Evolutionary conservation across 2,888 invertebrate species (phyloP), one percentile per base, ranked within the genome.

Genomic region (Leuctra nigra): DNA sequence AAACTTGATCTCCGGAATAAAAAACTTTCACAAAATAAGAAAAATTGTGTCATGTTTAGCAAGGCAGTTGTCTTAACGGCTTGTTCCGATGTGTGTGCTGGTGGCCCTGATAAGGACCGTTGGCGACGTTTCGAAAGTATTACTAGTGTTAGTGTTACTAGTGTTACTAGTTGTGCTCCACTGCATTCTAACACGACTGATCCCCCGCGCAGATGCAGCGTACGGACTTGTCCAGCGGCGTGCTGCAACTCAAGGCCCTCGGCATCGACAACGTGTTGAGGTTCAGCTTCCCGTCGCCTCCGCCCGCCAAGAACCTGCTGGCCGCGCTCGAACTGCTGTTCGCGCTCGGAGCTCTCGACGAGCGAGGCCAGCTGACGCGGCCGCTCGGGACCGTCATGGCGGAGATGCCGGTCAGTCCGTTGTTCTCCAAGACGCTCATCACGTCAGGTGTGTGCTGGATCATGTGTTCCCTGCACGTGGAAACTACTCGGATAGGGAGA

Each of bases 201-300:
- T n/a, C n/a, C n/a, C n/a, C n/a, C n/a, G n/a, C n/a, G n/a, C 29
- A 48, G 48, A 48, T 48, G 48, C 48, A 91, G 61, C 73, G 99
- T 9, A 86, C 87, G 47, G 92, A 95, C 66, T 75, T 99, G 50
- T 85, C 92, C 0, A 80, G 86, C 0, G 86, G 91, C 1, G 77
- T 98, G 16, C 72, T 99, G 14, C 93, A 93, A 69, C 70, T 99
- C 16, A 97, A 97, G 71, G 95, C 97, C 0, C 72, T 99, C 0
- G 98, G 98, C 1, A 91, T 99, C 54, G 83, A 89, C 62, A 97
- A 98, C 68, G 80, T 99, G 20, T 72, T 96, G 0, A 81, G 82
- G 69, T 99, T 99, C 71, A 83, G 91, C 66, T 97, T 97, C 71
- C 90, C 95, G 0, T 89, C 90, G 0, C 86, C 94, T 0, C 97